Percentiles rank a stretch among this genome's conserved stretches.
These are phyloP conservation scores for Micronycteris hirsuta DNA, from an alignment of 2,113 vertebrate species.

Conservation along the genomic window DNA sequence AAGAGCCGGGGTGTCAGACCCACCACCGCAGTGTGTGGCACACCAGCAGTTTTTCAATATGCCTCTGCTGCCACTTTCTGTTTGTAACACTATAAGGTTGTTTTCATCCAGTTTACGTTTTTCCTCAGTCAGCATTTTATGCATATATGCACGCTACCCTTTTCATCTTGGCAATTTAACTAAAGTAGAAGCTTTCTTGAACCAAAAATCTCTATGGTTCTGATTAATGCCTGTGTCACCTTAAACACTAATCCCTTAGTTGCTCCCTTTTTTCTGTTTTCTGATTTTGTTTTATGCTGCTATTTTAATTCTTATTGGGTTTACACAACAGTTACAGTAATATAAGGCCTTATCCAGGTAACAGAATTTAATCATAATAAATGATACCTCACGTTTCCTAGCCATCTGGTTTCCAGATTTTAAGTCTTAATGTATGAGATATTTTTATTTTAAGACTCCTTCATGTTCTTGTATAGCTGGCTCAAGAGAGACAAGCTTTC, in stretches of 20 bases:
- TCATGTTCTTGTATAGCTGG: not conserved
- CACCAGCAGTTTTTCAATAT: not conserved
- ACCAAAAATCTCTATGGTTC: conserved; percentile 4
- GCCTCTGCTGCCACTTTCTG: not conserved
- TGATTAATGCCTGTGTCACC: not conserved
- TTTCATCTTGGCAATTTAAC: conserved; percentile 27
- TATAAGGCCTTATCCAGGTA: not conserved
- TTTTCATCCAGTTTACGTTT: not conserved
- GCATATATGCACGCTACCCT: not conserved
- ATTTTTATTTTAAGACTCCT: not conserved
- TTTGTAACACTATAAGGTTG: not conserved
- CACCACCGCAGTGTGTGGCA: too few relatives aligned
- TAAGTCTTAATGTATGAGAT: not conserved
- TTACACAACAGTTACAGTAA: not conserved
- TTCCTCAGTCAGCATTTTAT: not conserved
- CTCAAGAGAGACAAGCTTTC: not conserved
- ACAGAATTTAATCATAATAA: not conserved
- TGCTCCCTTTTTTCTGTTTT: not conserved
- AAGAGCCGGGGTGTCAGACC: not conserved
- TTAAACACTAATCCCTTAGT: conserved; percentile 5
- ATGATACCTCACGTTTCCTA: not conserved
- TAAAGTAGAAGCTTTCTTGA: conserved; percentile 40
- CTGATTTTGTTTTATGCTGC: not conserved
- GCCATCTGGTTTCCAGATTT: not conserved
- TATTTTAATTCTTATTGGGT: not conserved